Conservation (phyloP, 2,113 vertebrate species). For the Sinocyclocheilus maitianheensis region DNA sequence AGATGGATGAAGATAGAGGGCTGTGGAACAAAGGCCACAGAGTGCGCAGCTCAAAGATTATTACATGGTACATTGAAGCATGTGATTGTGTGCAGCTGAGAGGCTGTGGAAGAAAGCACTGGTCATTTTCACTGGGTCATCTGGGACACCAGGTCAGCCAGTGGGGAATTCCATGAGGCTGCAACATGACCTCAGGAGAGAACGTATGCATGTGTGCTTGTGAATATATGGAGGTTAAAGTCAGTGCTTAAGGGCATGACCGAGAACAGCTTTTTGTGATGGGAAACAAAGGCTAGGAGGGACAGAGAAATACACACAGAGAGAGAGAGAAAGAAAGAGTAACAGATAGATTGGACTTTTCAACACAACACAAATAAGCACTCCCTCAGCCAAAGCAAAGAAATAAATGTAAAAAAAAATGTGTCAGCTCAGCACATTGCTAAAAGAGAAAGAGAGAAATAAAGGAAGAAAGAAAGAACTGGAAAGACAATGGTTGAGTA, state of each 20-base stretch:
- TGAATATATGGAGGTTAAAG: slow-evolving; percentile 44
- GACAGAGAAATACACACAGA: slow-evolving; percentile 23
- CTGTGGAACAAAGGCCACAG: slow-evolving; percentile 43
- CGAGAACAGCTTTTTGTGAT: slow-evolving; percentile 39
- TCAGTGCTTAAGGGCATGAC: slow-evolving; percentile 50
- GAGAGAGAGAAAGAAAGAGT: slow-evolving; percentile 10
- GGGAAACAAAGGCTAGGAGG: slow-evolving; percentile 15
- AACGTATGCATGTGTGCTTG: slow-evolving; percentile 14
- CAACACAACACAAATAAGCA: background rate
- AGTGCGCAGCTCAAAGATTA: slow-evolving; percentile 53
- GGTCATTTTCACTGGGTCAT: slow-evolving; percentile 56
- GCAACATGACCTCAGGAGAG: slow-evolving; percentile 35
- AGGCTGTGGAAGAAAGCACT: slow-evolving; percentile 50
- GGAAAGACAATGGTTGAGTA: background rate
- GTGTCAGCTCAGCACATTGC: background rate
- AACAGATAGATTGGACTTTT: slow-evolving; percentile 12
- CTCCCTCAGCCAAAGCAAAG: background rate
- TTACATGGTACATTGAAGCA: slow-evolving; percentile 61
- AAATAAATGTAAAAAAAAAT: background rate
- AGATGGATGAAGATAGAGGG: slow-evolving; percentile 37
- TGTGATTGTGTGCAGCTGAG: slow-evolving; percentile 59
- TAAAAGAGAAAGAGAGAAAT: background rate
- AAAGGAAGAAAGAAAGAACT: background rate
- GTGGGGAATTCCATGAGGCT: slow-evolving; percentile 56
- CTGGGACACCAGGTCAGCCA: slow-evolving; percentile 49